Evolutionary conservation across 2,888 invertebrate genomes (phyloP).

Genomic region (Cartodere bifasciata): DNA sequence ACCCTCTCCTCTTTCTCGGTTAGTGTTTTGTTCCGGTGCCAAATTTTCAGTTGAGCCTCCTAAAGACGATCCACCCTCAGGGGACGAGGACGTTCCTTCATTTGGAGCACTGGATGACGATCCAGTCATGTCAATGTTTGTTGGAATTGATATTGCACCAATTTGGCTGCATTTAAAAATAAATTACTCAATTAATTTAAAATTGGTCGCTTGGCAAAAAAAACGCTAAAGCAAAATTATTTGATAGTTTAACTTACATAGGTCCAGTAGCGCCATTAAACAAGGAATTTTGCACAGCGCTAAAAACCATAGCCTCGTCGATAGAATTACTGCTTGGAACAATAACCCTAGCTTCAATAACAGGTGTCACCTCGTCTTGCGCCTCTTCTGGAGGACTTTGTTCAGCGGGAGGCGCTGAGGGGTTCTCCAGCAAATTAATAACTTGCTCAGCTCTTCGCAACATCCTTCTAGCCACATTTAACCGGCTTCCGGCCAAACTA

Average conservation of each 20-base stretch:
- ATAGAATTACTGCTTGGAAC: constrained; percentile 26
- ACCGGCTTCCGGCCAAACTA: constrained; percentile 39
- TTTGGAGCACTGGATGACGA: too few relatives aligned
- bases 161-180: too few relatives aligned
- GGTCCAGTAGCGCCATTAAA: constrained; percentile 20
- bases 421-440: constrained; percentile 36
- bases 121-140: too few relatives aligned
- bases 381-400: constrained; percentile 26
- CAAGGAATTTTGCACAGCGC: constrained; percentile 27
- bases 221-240: too few relatives aligned
- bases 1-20: too few relatives aligned
- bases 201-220: too few relatives aligned
- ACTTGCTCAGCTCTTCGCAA: constrained; percentile 36
- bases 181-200: too few relatives aligned
- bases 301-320: constrained; percentile 26
- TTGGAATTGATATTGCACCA: too few relatives aligned
- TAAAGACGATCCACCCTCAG: too few relatives aligned
- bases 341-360: constrained; percentile 34
- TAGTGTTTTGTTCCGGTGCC: too few relatives aligned
- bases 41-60: too few relatives aligned
- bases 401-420: constrained; percentile 23
- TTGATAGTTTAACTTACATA: constrained; percentile 18
- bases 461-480: constrained; percentile 40
- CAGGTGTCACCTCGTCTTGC: constrained; percentile 33
- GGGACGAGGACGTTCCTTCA: too few relatives aligned